Evolutionary conservation across 2,888 invertebrate species (phyloP).

Genomic region (Drosophila anomalata): DNA sequence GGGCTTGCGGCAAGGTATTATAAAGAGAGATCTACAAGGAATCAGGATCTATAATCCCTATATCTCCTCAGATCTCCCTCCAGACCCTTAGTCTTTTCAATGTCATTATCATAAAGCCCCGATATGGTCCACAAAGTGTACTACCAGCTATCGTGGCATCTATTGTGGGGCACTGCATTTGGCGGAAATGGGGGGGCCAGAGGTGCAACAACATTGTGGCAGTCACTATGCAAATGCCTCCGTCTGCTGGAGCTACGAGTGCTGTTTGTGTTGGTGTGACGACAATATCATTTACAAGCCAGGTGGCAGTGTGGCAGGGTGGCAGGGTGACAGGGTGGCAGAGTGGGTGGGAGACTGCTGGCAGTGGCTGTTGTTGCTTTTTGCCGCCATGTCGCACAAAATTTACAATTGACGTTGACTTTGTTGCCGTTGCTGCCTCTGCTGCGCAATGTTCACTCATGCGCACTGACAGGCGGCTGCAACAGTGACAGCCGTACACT

Average conservation of each 20-base stretch:
- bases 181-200: conserved; percentile 37
- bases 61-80: background rate
- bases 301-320: conserved; percentile 18
- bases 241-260: conserved; percentile 19
- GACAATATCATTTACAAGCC: conserved; percentile 70
- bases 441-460: conserved; percentile 76
- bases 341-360: conserved; percentile 4
- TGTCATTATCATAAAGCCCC: conserved; percentile 33
- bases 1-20: no score
- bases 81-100: conserved; percentile 8
- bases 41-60: no score
- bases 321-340: conserved; percentile 15
- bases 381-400: conserved; percentile 72
- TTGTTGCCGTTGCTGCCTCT: conserved; percentile 45
- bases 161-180: conserved; percentile 45
- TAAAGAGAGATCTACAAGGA: no score
- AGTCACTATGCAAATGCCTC: conserved; percentile 56
- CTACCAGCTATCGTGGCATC: conserved; percentile 45
- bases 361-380: conserved; percentile 40
- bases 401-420: conserved; percentile 71
- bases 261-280: conserved; percentile 55
- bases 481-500: conserved; percentile 45
- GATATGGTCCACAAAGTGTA: conserved; percentile 35
- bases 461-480: conserved; percentile 69
- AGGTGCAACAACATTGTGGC: conserved; percentile 42